Conservation (phyloP, 2,113 vertebrate genomes). For the Chaenocephalus aceratus region DNA sequence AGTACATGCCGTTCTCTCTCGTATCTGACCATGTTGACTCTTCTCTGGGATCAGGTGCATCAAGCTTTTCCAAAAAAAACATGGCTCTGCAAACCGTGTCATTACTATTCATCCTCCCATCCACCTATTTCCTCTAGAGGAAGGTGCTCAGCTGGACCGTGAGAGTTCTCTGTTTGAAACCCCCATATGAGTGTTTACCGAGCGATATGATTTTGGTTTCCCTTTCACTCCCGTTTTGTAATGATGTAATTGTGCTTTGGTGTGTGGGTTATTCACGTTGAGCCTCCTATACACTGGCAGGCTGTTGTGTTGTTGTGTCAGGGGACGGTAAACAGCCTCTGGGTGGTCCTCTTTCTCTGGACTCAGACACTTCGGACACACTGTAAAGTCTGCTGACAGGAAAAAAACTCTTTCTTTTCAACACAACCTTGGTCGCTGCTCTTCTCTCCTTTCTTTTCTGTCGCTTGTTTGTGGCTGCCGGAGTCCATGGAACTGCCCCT, state of each 20-base stretch:
- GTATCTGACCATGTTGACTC: conserved; percentile 32
- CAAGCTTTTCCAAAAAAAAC: conserved; percentile 20
- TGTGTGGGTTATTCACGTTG: conserved; percentile 35
- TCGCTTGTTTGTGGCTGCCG: conserved; percentile 67
- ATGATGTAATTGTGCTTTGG: conserved; percentile 51
- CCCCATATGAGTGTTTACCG: conserved; percentile 20
- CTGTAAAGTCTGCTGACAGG: conserved; percentile 68
- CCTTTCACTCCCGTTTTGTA: conserved; percentile 21
- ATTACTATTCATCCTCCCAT: conserved; percentile 15
- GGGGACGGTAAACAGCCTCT: conserved; percentile 72
- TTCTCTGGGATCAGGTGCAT: conserved; percentile 60
- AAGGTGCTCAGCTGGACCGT: conserved; percentile 52
- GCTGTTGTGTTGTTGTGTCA: conserved; percentile 70
- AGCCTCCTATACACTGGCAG: conserved; percentile 6
- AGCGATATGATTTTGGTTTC: conserved; percentile 24
- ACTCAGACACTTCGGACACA: conserved; percentile 49
- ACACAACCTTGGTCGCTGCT: conserved; percentile 54
- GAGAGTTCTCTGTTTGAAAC: conserved; percentile 7
- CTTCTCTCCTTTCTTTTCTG: conserved; percentile 49
- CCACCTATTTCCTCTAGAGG: conserved; percentile 22
- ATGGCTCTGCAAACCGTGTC: conserved; percentile 20
- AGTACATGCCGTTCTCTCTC: conserved; percentile 24
- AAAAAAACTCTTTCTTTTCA: conserved; percentile 68
- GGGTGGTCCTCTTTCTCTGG: conserved; percentile 75
- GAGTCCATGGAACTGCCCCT: conserved; percentile 66